Evolutionary conservation across 1,140 invertebrate genomes (phyloP).

Genomic region (Mizuhopecten yessoensis): DNA sequence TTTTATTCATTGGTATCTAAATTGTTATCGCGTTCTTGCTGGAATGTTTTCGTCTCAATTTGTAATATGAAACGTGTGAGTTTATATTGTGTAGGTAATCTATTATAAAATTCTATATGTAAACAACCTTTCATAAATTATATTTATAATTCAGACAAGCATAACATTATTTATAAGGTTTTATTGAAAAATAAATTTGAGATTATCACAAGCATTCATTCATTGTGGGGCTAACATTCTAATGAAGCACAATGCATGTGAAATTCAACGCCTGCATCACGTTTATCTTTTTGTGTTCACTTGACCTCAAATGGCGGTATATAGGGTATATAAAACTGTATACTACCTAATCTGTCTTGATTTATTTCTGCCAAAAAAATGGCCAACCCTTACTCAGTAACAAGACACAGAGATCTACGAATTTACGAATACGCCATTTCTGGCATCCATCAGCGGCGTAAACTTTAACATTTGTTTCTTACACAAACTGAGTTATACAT

Average conservation of each 20-base stretch:
- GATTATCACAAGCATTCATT: neutral
- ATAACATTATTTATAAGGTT: too few relatives aligned
- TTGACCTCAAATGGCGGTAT: neutral
- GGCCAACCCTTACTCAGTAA: neutral
- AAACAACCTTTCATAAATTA: too few relatives aligned
- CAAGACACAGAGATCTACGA: too few relatives aligned
- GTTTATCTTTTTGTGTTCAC: neutral
- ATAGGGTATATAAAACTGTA: neutral
- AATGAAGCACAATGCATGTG: neutral
- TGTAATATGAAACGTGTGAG: too few relatives aligned
- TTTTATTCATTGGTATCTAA: too few relatives aligned
- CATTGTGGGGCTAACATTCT: neutral
- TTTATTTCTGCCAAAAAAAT: neutral
- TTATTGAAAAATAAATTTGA: neutral
- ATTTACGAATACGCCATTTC: neutral
- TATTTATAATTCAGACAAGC: too few relatives aligned
- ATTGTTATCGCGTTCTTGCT: too few relatives aligned
- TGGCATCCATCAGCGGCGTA: neutral
- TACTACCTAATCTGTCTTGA: neutral
- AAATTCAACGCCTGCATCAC: neutral
- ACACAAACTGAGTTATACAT: neutral
- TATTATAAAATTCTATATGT: too few relatives aligned
- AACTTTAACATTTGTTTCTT: neutral
- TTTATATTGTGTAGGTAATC: too few relatives aligned
- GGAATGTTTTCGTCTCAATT: too few relatives aligned